Evolutionary conservation across 1,140 invertebrate genomes (phyloP), one percentile per base, ranked within the genome.

Genomic region (Megalopta genalis): DNA sequence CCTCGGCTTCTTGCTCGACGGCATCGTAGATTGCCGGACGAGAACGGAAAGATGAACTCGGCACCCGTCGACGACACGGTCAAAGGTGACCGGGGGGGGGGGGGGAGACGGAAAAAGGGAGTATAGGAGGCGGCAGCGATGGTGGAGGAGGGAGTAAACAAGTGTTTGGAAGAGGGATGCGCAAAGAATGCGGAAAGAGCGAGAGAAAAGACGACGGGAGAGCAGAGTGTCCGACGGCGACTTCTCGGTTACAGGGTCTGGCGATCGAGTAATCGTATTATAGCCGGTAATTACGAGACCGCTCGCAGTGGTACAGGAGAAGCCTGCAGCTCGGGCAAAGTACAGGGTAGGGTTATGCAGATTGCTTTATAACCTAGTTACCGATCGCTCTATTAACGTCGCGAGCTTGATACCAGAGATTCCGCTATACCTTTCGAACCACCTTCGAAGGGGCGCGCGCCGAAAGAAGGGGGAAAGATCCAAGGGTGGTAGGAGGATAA

Each of bases 341-440:
- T 90, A 90, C 88, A 81, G 76, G 86, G 85, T 82, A 88, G 88
- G 90, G 89, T 92, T 92, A 93, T 93, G 92, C 91, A 93, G 91
- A 93, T 93, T 93, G 92, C 92, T 93, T 93, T 91, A 90, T 93
- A 93, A 93, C 90, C 90, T 90, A 89, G 88, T 93, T 93, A 93
- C 89, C 88, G 90, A 93, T 93, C 89, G 90, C 90, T 92, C 89
- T 90, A 92, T 93, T 93, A 93, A 90, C 87, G 87, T 89, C 84
- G 86, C 86, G 87, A 85, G 78, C 84, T 80, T 88, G 74, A 59
- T 77, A 87, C 74, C 77, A 69, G 81, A 49, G 39, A 65, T 25
- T 63, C 46, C 21, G 54, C n/a, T 57, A 9, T 8, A n/a, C 62
- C 63, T 46, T 64, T 62, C 63, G 32, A 49, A 39, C 63, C 42